phyloP scores from a whole-genome alignment of 2,797 vertebrate species.

The Crenichthys baileyi region DNA sequence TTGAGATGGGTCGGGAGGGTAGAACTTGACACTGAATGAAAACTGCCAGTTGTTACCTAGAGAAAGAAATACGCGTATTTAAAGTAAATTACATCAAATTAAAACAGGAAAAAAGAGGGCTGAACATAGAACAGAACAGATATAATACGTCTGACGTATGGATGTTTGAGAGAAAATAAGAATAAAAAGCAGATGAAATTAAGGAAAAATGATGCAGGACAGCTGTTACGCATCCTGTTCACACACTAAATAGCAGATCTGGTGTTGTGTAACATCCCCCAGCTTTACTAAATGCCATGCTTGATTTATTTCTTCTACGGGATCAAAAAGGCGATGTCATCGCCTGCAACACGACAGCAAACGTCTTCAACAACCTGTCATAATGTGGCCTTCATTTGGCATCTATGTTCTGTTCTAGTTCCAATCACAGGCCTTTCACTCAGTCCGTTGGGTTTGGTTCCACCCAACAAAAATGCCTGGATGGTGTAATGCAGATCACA shows the following conservation, averaged over 20 bases:
- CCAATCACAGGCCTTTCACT: constrained; percentile 1
- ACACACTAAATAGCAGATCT: constrained; percentile 24
- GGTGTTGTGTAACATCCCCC: constrained; percentile 38
- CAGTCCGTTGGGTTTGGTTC: constrained; percentile 5
- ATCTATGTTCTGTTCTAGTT: constrained; percentile 26
- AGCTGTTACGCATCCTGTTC: constrained; percentile 41
- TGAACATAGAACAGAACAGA: background rate
- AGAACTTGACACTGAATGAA: constrained; percentile 96
- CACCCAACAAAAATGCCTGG: background rate
- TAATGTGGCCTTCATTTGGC: constrained; percentile 9
- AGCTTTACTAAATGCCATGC: constrained; percentile 7
- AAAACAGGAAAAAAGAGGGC: background rate
- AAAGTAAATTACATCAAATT: background rate
- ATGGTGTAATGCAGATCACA: constrained; percentile 29
- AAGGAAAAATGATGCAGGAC: constrained; percentile 9
- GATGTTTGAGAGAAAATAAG: background rate
- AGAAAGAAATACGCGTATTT: constrained; percentile 35
- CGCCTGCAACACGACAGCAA: background rate
- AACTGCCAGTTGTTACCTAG: constrained; percentile 95
- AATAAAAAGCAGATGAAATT: background rate
- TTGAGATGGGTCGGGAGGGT: constrained; percentile 95
- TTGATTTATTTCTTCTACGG: constrained; percentile 19
- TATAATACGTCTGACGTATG: background rate
- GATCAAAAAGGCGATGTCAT: background rate
- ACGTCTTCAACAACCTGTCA: constrained; percentile 6